Conservation (phyloP, 2,797 vertebrate species). For the Gymnoscopelus braueri region DNA sequence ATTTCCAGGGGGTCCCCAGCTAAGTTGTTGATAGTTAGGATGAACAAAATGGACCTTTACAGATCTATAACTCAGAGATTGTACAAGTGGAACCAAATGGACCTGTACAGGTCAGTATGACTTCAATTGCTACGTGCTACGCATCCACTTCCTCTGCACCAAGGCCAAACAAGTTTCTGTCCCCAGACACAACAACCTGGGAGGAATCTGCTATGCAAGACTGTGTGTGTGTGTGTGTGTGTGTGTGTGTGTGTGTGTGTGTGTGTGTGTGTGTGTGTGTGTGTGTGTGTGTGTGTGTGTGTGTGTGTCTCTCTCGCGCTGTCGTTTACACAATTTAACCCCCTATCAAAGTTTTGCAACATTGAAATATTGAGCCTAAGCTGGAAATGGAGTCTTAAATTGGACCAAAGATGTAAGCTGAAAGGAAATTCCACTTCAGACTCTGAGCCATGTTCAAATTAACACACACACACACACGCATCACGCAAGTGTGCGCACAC, state of each 20-base stretch:
- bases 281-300: neutral
- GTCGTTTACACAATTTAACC: too few relatives aligned
- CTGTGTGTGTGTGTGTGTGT: conserved; percentile 15
- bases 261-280: neutral
- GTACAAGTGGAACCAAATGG: too few relatives aligned
- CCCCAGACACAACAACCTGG: conserved; percentile 55
- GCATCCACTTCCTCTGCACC: conserved; percentile 46
- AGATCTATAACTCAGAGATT: conserved; percentile 1
- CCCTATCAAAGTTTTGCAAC: neutral
- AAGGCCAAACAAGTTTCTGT: conserved; percentile 61
- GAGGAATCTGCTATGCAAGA: conserved; percentile 17
- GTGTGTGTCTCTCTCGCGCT: too few relatives aligned
- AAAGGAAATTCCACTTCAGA: too few relatives aligned
- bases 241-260: neutral
- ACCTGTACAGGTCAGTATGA: conserved; percentile 17
- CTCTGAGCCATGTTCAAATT: too few relatives aligned
- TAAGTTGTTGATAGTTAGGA: too few relatives aligned
- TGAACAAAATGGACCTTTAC: too few relatives aligned
- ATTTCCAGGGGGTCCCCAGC: too few relatives aligned
- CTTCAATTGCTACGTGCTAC: conserved; percentile 32
- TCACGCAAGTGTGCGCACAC: too few relatives aligned
- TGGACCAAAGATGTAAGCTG: too few relatives aligned
- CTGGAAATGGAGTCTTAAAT: neutral
- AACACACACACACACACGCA: too few relatives aligned
- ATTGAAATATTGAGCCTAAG: neutral